Percentiles rank a stretch among this genome's conserved stretches.
Conservation (phyloP, 2,797 vertebrate species). For the Falco rusticolus region DNA sequence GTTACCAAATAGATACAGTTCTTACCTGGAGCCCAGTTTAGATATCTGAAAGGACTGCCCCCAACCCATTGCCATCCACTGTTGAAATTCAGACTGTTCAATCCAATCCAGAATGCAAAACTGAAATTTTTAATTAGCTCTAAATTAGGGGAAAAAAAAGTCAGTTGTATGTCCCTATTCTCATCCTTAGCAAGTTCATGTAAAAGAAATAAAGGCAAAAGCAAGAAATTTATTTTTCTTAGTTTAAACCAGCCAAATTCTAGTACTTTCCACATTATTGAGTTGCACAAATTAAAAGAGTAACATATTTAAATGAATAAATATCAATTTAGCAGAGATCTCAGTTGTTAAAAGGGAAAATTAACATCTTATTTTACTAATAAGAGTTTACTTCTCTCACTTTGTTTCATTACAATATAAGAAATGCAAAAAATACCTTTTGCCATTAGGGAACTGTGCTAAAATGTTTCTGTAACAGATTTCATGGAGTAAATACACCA, state of each 20-base stretch:
- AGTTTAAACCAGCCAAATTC: not conserved
- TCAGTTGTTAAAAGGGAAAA: not conserved
- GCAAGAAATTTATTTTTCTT: not conserved
- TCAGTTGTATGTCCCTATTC: not conserved
- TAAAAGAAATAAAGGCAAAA: not conserved
- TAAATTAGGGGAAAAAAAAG: slow-evolving; percentile 48
- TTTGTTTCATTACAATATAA: not conserved
- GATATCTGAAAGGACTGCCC: slow-evolving; percentile 88
- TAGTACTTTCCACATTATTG: not conserved
- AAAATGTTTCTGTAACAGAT: not conserved
- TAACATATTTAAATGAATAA: not conserved
- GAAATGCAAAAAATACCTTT: not conserved
- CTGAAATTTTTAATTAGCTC: slow-evolving; percentile 78
- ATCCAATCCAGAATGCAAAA: slow-evolving; percentile 87
- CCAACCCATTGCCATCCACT: slow-evolving; percentile 92
- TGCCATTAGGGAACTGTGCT: not conserved
- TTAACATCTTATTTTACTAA: not conserved
- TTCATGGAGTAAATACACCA: not conserved
- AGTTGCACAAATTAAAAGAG: not conserved
- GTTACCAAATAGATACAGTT: not conserved
- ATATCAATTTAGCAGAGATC: not conserved
- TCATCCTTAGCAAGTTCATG: not conserved
- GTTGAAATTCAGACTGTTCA: slow-evolving; percentile 86
- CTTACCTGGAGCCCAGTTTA: slow-evolving; percentile 94
- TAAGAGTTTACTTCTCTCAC: not conserved